phyloP scores from a whole-genome alignment of 2,888 invertebrate species.

The Thelaira solivaga region DNA sequence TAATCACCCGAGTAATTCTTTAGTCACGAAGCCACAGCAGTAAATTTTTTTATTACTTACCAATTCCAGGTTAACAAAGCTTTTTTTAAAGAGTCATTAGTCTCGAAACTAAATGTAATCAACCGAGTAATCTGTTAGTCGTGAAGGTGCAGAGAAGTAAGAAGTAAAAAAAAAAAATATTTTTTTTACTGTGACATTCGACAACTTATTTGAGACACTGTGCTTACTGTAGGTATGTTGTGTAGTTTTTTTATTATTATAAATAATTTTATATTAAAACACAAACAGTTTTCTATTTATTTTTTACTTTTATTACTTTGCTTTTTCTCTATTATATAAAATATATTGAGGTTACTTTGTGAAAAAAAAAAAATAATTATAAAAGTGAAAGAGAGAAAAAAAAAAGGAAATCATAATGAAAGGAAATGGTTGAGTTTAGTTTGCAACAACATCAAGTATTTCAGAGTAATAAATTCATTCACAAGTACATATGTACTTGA shows the following conservation, averaged over 20 bases:
- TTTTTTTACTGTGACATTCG: background rate
- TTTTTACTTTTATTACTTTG: background rate
- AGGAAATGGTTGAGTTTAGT: background rate
- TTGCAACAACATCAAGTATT: background rate
- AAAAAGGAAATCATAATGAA: background rate
- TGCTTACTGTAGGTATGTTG: background rate
- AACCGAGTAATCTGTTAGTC: too few species aligned
- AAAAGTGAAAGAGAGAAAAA: background rate
- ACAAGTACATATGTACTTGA: constrained; percentile 6
- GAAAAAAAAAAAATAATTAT: background rate
- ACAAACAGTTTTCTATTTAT: background rate
- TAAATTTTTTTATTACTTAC: too few species aligned
- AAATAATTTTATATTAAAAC: background rate
- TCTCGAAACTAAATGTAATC: too few species aligned
- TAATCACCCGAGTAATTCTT: too few species aligned
- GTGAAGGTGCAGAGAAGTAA: too few species aligned
- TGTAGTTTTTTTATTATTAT: background rate
- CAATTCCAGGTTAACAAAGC: too few species aligned
- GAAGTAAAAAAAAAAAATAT: too few species aligned
- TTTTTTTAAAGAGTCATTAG: too few species aligned
- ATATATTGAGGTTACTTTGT: background rate
- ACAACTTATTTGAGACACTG: background rate
- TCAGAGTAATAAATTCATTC: background rate
- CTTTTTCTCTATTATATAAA: background rate
- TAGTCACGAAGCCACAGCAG: too few species aligned